Percentiles rank a stretch among this genome's conserved stretches.
Conservation (phyloP, 2,797 vertebrate species). For the Sebastes reedi region DNA sequence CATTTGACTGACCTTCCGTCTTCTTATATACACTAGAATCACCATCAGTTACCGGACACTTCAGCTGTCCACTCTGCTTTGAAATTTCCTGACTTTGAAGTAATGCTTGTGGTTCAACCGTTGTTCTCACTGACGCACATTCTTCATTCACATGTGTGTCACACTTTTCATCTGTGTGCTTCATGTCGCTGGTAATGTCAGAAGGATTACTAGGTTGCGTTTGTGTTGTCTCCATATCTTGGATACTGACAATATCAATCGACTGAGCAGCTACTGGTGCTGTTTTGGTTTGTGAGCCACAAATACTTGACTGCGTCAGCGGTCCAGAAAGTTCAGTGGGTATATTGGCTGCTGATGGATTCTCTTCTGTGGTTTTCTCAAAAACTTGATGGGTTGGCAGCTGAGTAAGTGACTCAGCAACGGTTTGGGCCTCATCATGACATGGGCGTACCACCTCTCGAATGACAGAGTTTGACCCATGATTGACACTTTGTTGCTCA, state of each 20-base stretch:
- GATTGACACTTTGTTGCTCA: not conserved
- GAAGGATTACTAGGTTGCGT: not conserved
- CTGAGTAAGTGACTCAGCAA: not conserved
- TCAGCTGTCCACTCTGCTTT: not conserved
- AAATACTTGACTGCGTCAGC: not conserved
- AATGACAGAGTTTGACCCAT: not conserved
- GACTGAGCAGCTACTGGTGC: not conserved
- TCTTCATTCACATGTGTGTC: not conserved
- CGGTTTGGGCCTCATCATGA: not conserved
- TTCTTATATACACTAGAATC: not conserved
- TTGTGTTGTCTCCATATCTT: constrained; percentile 7
- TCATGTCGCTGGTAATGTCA: not conserved
- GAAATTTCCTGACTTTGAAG: constrained; percentile 1
- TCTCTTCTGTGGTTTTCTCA: constrained; percentile 5
- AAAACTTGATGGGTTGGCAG: not conserved
- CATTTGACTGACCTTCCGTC: not conserved
- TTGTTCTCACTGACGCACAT: not conserved
- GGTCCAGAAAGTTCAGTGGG: not conserved
- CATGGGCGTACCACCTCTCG: not conserved
- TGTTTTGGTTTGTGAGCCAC: not conserved
- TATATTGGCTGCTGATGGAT: not conserved
- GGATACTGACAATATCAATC: not conserved
- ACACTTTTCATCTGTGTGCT: constrained; percentile 2
- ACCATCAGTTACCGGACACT: not conserved
- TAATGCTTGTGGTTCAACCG: not conserved